Conservation (phyloP, 2,113 vertebrate species). For the Podarcis cretensis region DNA sequence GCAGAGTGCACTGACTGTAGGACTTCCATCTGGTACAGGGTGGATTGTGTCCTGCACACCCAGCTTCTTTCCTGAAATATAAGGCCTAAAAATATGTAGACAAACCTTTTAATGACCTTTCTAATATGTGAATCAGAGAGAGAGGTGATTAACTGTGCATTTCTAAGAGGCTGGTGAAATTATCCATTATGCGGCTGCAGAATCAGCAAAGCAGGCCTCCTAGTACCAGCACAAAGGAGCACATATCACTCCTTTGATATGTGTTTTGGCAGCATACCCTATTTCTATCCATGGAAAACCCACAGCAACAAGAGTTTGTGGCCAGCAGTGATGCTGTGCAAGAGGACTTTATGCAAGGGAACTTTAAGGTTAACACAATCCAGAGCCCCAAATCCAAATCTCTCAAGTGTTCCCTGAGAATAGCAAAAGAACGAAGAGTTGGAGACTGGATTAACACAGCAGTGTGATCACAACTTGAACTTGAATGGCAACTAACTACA, state of each 20-base stretch:
- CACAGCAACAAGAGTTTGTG: neutral
- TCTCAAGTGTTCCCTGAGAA: neutral
- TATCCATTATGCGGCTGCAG: neutral
- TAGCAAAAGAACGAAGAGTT: neutral
- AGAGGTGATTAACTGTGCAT: neutral
- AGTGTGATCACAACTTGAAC: neutral
- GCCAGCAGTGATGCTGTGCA: neutral
- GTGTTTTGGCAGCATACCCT: neutral
- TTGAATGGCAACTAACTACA: too few species aligned
- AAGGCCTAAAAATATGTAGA: neutral
- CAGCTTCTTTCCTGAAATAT: neutral
- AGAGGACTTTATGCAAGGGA: neutral
- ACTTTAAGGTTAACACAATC: neutral
- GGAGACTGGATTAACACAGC: neutral
- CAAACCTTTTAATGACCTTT: neutral
- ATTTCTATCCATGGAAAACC: neutral
- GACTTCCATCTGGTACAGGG: neutral
- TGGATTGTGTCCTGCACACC: neutral
- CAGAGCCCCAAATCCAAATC: neutral
- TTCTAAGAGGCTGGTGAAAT: slow-evolving; percentile 1
- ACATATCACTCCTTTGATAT: neutral
- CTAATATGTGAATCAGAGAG: rapidly evolving
- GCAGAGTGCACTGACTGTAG: neutral
- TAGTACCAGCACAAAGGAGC: neutral
- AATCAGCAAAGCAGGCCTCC: neutral